phyloP scores from a whole-genome alignment of 2,113 vertebrate genomes.

The Sus scrofa region DNA sequence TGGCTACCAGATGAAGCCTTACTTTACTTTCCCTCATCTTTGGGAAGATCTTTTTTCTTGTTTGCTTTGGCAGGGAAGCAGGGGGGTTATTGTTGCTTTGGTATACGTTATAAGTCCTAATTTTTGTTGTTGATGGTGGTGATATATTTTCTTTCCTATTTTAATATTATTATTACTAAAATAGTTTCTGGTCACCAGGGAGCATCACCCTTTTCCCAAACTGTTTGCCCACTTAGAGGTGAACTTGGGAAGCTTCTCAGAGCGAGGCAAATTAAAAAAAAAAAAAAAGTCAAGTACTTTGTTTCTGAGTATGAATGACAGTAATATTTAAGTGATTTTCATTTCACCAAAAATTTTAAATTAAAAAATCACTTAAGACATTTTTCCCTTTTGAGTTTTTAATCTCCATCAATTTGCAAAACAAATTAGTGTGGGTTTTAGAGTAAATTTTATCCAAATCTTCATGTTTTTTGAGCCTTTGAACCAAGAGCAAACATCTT shows the following conservation, averaged over 20 bases:
- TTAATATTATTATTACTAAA: not conserved
- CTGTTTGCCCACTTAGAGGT: constrained; percentile 63
- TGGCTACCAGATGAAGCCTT: not conserved
- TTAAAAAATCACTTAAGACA: not conserved
- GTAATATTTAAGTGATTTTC: constrained; percentile 54
- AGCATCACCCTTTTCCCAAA: constrained; percentile 19
- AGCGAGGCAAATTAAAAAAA: constrained; percentile 79
- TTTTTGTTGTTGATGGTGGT: not conserved
- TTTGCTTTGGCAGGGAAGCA: not conserved
- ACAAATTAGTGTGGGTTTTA: not conserved
- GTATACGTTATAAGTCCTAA: not conserved
- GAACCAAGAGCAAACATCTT: not conserved
- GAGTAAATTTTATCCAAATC: not conserved
- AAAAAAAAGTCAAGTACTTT: constrained; percentile 48
- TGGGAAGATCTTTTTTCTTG: constrained; percentile 5
- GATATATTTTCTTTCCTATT: not conserved
- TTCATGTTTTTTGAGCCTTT: not conserved
- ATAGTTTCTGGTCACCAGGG: constrained; percentile 4
- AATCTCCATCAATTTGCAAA: constrained; percentile 1
- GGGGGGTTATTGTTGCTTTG: not conserved
- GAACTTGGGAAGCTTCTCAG: constrained; percentile 73
- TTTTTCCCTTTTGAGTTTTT: not conserved
- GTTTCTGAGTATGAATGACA: constrained; percentile 47
- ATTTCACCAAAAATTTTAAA: constrained; percentile 19
- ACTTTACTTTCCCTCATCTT: not conserved